Evolutionary conservation across 1,140 invertebrate species (phyloP), one percentile per base, ranked within the genome.

Genomic region (Lutraria rhynchaena): DNA sequence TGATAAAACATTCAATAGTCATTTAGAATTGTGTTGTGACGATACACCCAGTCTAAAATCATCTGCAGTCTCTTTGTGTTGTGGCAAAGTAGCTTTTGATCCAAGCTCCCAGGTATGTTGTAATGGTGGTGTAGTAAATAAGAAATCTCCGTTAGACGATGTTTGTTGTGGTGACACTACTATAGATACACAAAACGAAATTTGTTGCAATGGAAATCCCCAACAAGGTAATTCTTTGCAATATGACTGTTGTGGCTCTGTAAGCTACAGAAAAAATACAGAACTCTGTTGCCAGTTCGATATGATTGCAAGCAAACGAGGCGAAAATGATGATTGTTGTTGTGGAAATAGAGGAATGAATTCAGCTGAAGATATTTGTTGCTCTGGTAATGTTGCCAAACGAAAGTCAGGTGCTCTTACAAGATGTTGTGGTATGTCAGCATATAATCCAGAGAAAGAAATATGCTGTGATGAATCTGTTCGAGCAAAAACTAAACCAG

Each of bases 341-440:
- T 77, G 74, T 65, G 75, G 61, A 37, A 41, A 69, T 33, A 44
- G 9, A 19, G 33, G 58, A 19, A 78, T 78, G 60, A 78, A 78
- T 27, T 19, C 41, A 15, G 15, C 24, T 11, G 29, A 37, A 0
- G 75, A 78, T 17, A 51, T 65, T 3, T 77, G 74, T 29, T 77
- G 74, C 15, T 35, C 31, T 3, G 61, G 61, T 19, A 35, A 33
- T 19, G 44, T 29, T 19, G 31, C 4, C 4, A 35, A n/a, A 58
- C 15, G 51, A 37, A 44, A 22, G 7, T 27, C 49, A 4, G 70
- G 51, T 5, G 29, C 27, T 11, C 0, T 19, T 29, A 74, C 55
- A 24, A 19, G 57, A 60, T 74, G 71, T 24, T 74, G 71, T 46
- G 37, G 29, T 29, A 46, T 5, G 29, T 33, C 31, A 60, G 27